Evolutionary conservation across 2,888 invertebrate species (phyloP), one percentile per base, ranked within the genome.

Genomic region (Sinopyrophorus schimmeli): DNA sequence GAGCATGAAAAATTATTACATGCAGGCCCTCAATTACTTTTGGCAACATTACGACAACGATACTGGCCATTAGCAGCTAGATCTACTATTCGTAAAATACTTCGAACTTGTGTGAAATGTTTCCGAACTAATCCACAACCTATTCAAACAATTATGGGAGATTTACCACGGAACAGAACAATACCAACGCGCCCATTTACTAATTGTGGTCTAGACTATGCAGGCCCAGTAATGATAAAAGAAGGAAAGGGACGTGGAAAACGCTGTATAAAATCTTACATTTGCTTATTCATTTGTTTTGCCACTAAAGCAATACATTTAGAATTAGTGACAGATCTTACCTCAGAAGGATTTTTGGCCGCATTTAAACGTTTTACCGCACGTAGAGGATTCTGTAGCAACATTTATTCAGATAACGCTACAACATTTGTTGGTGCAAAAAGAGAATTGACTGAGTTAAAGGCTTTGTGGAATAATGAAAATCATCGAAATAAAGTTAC

Each of bases 121-220:
- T 50, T 51, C 26, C 43, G 41, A 10, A 7, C 16, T 1, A 60
- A 52, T 9, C 55, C 61, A 4, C 6, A n/a, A 1, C 16, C 30
- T 3, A 16, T 24, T 0, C 24, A 39, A 1, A 51, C 55, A 7
- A 7, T 44, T 1, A 61, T 61, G 55, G 61, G 54, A 1, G 23
- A 58, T 27, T 27, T 61, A 18, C 59, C 55, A 2, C 18, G 20
- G 9, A 15, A 11, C 1, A 26, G 57, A 18, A 23, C 59, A 1
- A 50, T 31, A 0, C 11, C 18, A 4, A 17, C 49, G 0, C 20
- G 55, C 14, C 54, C 60, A 3, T 61, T 61, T 24, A 44, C 27
- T 3, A 52, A 51, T 9, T 27, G 43, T 24, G 64, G 63, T 1
- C 32, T 63, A 1, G 64, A 66, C 41, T 65, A 55, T 50, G 61